Percentiles rank a stretch among this genome's conserved stretches.
Evolutionary conservation across 2,888 invertebrate species (phyloP).

Genomic region (Cerastoderma edule): DNA sequence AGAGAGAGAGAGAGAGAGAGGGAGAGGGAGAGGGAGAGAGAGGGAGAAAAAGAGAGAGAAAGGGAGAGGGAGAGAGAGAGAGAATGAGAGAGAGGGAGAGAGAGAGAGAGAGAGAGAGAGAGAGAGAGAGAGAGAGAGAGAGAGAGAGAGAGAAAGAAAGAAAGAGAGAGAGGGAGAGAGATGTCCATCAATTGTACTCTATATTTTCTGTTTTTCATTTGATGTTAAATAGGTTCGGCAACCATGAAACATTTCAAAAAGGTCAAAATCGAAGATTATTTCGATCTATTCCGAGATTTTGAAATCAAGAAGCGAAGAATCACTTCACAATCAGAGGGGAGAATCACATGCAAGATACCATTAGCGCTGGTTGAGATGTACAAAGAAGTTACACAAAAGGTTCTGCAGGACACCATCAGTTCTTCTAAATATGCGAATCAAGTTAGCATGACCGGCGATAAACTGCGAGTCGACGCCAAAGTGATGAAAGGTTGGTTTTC

Average conservation of each 20-base stretch:
- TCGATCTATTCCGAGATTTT: slow-evolving; percentile 56
- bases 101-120: too few species aligned
- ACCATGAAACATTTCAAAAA: slow-evolving; percentile 47
- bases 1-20: too few species aligned
- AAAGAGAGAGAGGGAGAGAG: too few species aligned
- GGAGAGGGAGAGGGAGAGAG: too few species aligned
- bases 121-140: too few species aligned
- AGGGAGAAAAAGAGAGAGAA: too few species aligned
- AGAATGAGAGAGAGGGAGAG: too few species aligned
- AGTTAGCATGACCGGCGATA: slow-evolving; percentile 47
- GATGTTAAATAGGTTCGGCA: background rate
- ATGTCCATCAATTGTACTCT: too few species aligned
- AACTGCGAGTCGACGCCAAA: slow-evolving; percentile 55
- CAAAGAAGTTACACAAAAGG: slow-evolving; percentile 38
- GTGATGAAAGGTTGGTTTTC: slow-evolving; percentile 49
- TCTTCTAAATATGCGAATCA: slow-evolving; percentile 34
- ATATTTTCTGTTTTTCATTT: too few species aligned
- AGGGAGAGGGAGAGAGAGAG: too few species aligned
- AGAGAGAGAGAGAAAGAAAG: too few species aligned
- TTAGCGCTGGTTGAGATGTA: slow-evolving; percentile 27
- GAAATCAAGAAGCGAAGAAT: slow-evolving; percentile 64
- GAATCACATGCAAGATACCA: slow-evolving; percentile 51
- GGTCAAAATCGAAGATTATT: slow-evolving; percentile 44
- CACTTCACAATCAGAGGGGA: slow-evolving; percentile 35
- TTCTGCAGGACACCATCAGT: slow-evolving; percentile 33